Conservation (phyloP, 2,888 invertebrate species). For the Cordylochernes scorpioides region DNA sequence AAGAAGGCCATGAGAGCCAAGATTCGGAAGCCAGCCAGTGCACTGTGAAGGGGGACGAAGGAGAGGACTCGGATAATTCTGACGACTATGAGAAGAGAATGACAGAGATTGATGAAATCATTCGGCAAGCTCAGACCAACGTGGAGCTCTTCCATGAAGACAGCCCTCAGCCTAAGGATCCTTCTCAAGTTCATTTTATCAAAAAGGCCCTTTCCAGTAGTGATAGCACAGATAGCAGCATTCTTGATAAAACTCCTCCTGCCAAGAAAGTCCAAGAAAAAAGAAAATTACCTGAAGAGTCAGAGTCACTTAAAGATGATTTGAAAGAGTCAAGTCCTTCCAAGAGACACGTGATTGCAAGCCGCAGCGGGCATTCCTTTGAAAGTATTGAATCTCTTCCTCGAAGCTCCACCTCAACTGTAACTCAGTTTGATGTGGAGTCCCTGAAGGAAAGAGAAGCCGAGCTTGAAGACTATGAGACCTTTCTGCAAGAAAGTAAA, state of each 20-base stretch:
- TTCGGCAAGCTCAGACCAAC: slow-evolving; percentile 36
- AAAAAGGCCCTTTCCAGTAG: slow-evolving; percentile 4
- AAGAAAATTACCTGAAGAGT: slow-evolving; percentile 4
- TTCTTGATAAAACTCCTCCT: slow-evolving; percentile 22
- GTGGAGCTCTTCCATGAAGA: slow-evolving; percentile 30
- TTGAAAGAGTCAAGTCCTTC: slow-evolving; percentile 1
- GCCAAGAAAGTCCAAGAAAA: slow-evolving; percentile 4
- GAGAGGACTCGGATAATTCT: slow-evolving; percentile 21
- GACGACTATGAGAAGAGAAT: slow-evolving; percentile 37
- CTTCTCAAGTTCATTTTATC: slow-evolving; percentile 6
- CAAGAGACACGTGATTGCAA: slow-evolving; percentile 6
- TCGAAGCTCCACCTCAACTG: slow-evolving; percentile 10
- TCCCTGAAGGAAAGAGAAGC: slow-evolving; percentile 9
- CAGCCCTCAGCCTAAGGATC: slow-evolving; percentile 4
- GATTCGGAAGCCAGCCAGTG: slow-evolving; percentile 32
- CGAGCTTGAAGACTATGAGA: slow-evolving; percentile 5
- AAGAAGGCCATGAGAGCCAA: slow-evolving; percentile 24
- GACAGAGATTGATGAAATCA: slow-evolving; percentile 40
- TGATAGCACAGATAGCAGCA: slow-evolving; percentile 22
- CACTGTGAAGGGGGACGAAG: slow-evolving; percentile 23
- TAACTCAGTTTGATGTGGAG: slow-evolving; percentile 10
- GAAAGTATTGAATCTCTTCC: slow-evolving; percentile 11
- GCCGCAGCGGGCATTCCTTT: slow-evolving; percentile 5
- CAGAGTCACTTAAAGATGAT: slow-evolving; percentile 2
- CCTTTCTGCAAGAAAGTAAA: too few relatives aligned